Evolutionary conservation across 2,797 vertebrate genomes (phyloP).

Genomic region (Poeciliopsis infans): DNA sequence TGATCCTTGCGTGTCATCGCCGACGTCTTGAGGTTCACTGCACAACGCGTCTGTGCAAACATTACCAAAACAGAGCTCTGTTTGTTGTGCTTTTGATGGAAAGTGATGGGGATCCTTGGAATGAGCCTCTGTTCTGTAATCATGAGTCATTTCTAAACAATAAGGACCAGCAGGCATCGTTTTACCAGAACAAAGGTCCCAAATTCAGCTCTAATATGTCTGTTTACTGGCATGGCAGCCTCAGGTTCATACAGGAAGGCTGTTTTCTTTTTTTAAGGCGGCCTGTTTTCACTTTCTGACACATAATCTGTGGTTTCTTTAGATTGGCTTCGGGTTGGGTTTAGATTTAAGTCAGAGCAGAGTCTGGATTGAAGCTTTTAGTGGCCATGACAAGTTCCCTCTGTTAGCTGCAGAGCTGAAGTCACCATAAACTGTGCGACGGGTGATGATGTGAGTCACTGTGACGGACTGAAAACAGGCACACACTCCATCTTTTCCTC

Average conservation of each 20-base stretch:
- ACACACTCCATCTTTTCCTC: conserved; percentile 15
- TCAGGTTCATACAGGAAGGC: not conserved
- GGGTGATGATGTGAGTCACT: conserved; percentile 45
- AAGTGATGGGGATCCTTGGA: conserved; percentile 20
- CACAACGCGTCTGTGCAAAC: conserved; percentile 10
- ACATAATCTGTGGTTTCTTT: not conserved
- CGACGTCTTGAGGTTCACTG: conserved; percentile 13
- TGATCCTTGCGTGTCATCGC: conserved; percentile 13
- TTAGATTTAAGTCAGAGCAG: not conserved
- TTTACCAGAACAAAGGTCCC: not conserved
- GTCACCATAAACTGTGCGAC: conserved; percentile 28
- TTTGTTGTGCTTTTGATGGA: conserved; percentile 16
- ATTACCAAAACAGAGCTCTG: conserved; percentile 17
- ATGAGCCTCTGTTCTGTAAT: not conserved
- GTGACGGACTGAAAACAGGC: conserved; percentile 41
- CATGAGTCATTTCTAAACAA: conserved; percentile 10
- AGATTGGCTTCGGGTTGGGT: not conserved
- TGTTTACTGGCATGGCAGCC: not conserved
- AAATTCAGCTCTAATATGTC: not conserved
- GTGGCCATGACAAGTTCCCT: conserved; percentile 32
- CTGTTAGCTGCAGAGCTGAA: conserved; percentile 49
- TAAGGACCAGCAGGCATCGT: not conserved
- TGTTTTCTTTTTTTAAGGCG: not conserved
- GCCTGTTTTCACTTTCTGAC: not conserved
- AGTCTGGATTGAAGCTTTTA: not conserved